Evolutionary conservation across 23 tunicate species (phyloP).

Genomic region (Ascidia mentula): DNA sequence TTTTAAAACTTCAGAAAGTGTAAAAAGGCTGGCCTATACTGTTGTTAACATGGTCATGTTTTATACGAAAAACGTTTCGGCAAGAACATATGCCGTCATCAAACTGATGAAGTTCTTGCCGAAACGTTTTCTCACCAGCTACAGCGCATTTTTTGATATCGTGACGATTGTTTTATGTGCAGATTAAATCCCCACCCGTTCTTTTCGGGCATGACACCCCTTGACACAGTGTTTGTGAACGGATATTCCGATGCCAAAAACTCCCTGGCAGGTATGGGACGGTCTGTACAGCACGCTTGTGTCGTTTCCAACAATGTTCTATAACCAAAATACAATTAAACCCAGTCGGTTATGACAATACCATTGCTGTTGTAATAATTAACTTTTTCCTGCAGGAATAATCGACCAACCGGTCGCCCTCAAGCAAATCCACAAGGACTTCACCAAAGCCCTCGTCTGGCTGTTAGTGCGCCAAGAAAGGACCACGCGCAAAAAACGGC

Average conservation of each 20-base stretch:
- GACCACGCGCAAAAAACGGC: background rate
- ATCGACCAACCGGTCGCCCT: slow-evolving; percentile 61
- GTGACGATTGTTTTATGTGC: no score
- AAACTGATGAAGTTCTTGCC: no score
- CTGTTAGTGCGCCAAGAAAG: slow-evolving; percentile 24
- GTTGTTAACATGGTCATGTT: no score
- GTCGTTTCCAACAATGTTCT: no score
- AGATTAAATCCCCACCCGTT: slow-evolving; percentile 35
- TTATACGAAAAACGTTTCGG: no score
- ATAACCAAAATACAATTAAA: background rate
- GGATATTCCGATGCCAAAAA: slow-evolving; percentile 76
- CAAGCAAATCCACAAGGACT: slow-evolving; percentile 45
- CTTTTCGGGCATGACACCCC: slow-evolving; percentile 40
- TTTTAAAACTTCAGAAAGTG: no score
- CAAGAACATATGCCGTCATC: no score
- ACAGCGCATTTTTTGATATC: no score
- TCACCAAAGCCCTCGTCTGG: slow-evolving; percentile 46
- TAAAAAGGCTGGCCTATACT: no score
- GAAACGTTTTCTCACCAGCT: no score
- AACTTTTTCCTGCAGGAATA: slow-evolving; percentile 40
- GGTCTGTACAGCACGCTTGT: no score
- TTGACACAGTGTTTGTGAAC: slow-evolving; percentile 43
- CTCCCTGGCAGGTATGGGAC: slow-evolving; percentile 19
- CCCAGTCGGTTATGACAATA: background rate
- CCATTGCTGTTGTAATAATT: background rate